Evolutionary conservation across 2,888 invertebrate genomes (phyloP), one percentile per base, ranked within the genome.

Genomic region (Anoplius nigerrimus): DNA sequence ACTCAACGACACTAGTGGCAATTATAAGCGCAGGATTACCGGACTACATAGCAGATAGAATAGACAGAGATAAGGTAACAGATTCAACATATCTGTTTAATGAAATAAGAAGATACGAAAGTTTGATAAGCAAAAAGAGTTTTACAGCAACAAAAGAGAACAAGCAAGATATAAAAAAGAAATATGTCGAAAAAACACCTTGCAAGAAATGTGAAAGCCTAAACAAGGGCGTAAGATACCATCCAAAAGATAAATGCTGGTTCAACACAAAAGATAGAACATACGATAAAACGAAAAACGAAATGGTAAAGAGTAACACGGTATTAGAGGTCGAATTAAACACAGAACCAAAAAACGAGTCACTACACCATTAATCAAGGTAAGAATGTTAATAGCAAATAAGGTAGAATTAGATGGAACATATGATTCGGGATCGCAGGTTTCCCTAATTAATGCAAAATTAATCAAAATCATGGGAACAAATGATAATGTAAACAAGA

Each of bases 21-120:
- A 58, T 69, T 13, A 75, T 76, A 63, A 72, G 71, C 61, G 59
- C 67, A 66, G 81, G 80, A 66, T 71, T 81, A 63, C 80, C 80
- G 20, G 80, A 75, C 57, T 75, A 76, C 64, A 45, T 81, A 24
- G 75, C 67, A 61, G 68, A 78, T 58, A 80, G 73, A 55, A 74
- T 80, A 64, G 73, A 81, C 57, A 79, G 62, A 58, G 68, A 74
- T 58, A 67, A 74, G 6, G 6, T 24, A 24, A 24, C 24, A 24
- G 24, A 56, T 60, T 15, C 45, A 45, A 16, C 45, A 24, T 4
- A 6, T 24, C 24, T 24, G 45, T 45, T n/a, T 45, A 45, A 16
- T 15, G 70, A 74, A 62, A 43, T 75, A 67, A 70, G 20, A 43
- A 74, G 70, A 69, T 59, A 52, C 34, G 72, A 76, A 68, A 59